Conservation (phyloP, 2,113 vertebrate genomes). For the Mola mola region DNA sequence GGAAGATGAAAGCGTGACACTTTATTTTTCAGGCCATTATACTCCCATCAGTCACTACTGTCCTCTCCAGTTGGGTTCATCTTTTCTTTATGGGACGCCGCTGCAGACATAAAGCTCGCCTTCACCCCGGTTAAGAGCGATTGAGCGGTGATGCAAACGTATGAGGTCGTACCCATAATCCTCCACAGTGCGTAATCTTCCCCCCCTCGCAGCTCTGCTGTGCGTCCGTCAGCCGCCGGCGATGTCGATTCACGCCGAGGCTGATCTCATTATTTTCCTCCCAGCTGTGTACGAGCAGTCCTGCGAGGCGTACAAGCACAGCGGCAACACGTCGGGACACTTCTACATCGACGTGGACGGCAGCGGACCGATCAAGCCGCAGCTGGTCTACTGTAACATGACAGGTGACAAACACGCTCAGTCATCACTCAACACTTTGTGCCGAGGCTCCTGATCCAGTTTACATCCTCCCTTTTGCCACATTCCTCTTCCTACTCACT, state of each 20-base stretch:
- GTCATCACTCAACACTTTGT: conserved; percentile 5
- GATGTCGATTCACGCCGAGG: conserved; percentile 1
- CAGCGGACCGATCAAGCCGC: conserved; percentile 84
- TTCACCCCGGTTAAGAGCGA: not conserved
- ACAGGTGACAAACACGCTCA: conserved; percentile 66
- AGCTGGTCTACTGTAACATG: conserved; percentile 89
- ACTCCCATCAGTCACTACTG: not conserved
- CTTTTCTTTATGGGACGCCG: conserved; percentile 1
- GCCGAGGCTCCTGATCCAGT: no score
- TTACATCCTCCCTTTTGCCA: not conserved
- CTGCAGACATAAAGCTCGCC: not conserved
- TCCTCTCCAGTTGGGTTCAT: not conserved
- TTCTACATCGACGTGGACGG: conserved; percentile 89
- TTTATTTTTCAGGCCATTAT: not conserved
- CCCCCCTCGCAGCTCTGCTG: not conserved
- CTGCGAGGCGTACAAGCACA: conserved; percentile 89
- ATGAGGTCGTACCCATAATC: not conserved
- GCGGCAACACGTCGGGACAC: conserved; percentile 84
- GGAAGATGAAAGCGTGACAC: conserved; percentile 21
- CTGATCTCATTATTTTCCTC: conserved; percentile 29
- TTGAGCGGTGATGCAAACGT: not conserved
- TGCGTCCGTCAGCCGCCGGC: no score
- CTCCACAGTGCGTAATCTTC: conserved; percentile 2
- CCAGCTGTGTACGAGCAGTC: conserved; percentile 85
- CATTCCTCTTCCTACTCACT: not conserved